A percentile compares a stretch with the other conserved stretches of the same genome.
Evolutionary conservation across 2,888 invertebrate genomes (phyloP).

Genomic region (Microctonus aethiopoides): DNA sequence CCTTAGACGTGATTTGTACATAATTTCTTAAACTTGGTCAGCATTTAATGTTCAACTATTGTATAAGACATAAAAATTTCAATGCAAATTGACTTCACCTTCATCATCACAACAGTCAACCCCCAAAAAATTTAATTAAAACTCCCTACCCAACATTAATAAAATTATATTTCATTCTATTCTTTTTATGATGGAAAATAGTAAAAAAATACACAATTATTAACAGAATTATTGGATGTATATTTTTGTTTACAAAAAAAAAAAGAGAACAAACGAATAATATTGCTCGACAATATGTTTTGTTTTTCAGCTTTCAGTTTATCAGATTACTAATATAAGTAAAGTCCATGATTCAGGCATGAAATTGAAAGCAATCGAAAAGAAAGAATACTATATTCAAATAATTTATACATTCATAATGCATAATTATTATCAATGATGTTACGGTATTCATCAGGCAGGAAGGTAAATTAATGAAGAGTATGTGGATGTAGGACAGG

Average conservation of each 20-base stretch:
- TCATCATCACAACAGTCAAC: neutral
- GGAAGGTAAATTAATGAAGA: constrained; percentile 33
- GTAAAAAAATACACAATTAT: neutral
- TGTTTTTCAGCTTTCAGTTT: neutral
- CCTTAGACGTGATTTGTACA: constrained; percentile 3
- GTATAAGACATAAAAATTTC: constrained; percentile 7
- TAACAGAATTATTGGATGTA: constrained; percentile 22
- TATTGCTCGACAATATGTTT: constrained; percentile 3
- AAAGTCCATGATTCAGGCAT: neutral
- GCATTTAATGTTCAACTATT: neutral
- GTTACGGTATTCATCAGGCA: constrained; percentile 43
- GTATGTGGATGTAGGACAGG: constrained; percentile 15
- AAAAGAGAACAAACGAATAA: neutral
- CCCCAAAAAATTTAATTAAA: neutral
- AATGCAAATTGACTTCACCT: constrained; percentile 3
- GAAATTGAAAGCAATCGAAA: neutral
- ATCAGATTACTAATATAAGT: neutral
- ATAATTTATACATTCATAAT: constrained; percentile 8
- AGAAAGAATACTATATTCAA: neutral
- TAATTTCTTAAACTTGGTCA: neutral
- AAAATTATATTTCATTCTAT: neutral
- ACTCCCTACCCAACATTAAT: neutral
- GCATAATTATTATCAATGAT: constrained; percentile 15
- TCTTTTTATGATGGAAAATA: neutral
- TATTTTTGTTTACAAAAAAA: constrained; percentile 16